Percentiles rank a stretch among this genome's conserved stretches.
Evolutionary conservation across 1,140 invertebrate genomes (phyloP).

Genomic region (Neodiprion virginianus): DNA sequence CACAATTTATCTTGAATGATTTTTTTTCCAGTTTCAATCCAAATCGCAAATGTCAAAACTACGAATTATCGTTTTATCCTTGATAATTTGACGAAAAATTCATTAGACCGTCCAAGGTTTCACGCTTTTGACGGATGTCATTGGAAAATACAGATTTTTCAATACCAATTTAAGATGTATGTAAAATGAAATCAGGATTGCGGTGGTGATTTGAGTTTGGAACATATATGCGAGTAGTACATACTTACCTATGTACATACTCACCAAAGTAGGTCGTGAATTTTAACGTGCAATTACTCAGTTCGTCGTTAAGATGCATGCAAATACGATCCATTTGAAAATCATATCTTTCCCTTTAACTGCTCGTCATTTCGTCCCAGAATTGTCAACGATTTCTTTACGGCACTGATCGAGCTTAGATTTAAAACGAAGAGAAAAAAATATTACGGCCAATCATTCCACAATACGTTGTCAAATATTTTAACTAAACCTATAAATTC

Average conservation of each 20-base stretch:
- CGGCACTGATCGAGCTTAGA: neutral
- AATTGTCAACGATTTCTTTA: neutral
- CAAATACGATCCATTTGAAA: neutral
- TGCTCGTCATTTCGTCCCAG: neutral
- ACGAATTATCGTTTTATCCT: no score
- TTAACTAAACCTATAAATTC: no score
- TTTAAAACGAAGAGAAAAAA: neutral
- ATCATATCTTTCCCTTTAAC: neutral
- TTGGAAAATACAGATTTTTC: neutral
- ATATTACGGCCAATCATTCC: neutral
- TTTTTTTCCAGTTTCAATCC: no score
- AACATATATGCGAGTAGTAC: neutral
- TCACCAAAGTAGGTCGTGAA: neutral
- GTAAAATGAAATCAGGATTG: neutral
- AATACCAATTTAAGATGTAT: neutral
- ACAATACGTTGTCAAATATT: neutral
- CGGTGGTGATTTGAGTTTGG: neutral
- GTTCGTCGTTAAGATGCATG: no score
- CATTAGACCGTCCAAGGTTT: neutral
- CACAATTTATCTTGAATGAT: no score
- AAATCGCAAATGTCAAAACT: no score
- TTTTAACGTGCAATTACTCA: neutral
- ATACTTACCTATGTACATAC: neutral
- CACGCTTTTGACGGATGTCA: neutral
- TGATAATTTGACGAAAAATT: neutral